Evolutionary conservation across 2,888 invertebrate species (phyloP).

Genomic region (Catonia carolina): DNA sequence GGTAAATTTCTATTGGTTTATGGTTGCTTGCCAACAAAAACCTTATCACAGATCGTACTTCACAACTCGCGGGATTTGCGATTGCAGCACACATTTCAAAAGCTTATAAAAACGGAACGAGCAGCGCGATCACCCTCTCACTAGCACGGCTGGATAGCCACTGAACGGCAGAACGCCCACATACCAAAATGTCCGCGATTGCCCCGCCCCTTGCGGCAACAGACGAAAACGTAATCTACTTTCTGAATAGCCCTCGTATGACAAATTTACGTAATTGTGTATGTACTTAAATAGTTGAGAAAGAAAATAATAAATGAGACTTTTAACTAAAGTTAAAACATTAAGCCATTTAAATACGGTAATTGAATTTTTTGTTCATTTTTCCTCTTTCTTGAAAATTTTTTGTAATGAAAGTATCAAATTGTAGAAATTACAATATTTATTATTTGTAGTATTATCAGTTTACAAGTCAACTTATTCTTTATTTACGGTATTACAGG

Average conservation of each 20-base stretch:
- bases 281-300: no score
- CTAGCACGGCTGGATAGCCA: constrained; percentile 21
- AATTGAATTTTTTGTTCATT: no score
- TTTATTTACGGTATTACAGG: no score
- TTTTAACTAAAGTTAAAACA: no score
- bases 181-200: neutral
- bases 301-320: no score
- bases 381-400: no score
- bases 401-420: no score
- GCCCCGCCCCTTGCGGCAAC: neutral
- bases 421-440: no score
- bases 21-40: constrained; percentile 16
- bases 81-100: constrained; percentile 13
- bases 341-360: no score
- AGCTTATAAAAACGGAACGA: neutral
- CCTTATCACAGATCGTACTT: constrained; percentile 4
- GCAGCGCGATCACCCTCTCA: constrained; percentile 15
- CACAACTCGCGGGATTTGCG: constrained; percentile 16
- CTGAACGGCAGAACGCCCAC: neutral
- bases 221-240: neutral
- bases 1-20: constrained; percentile 13
- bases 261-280: no score
- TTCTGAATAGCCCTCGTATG: constrained; percentile 9
- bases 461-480: no score
- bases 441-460: no score